Evolutionary conservation across 1,140 invertebrate genomes (phyloP).

Genomic region (Bursaphelenchus mucronatus): DNA sequence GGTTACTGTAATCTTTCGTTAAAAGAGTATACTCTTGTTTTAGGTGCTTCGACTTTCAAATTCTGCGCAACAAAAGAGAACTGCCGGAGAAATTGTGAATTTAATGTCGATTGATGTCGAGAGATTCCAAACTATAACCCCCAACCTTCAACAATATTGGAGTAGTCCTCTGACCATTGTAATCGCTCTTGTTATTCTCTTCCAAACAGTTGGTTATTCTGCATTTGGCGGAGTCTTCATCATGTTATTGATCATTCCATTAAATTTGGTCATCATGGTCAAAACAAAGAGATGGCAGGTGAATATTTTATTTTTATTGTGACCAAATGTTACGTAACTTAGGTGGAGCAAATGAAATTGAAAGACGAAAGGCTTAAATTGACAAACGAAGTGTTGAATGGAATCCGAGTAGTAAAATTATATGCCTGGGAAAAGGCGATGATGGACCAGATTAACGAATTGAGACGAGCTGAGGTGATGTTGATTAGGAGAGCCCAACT

Average conservation of each 20-base stretch:
- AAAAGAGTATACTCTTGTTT: constrained; percentile 1
- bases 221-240: constrained; percentile 61
- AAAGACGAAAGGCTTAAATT: constrained; percentile 60
- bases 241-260: constrained; percentile 57
- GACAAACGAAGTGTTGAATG: constrained; percentile 64
- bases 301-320: background rate
- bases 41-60: constrained; percentile 62
- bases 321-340: constrained; percentile 10
- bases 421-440: constrained; percentile 59
- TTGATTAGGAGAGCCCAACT: constrained; percentile 22
- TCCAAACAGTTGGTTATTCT: constrained; percentile 58
- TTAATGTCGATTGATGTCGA: constrained; percentile 67
- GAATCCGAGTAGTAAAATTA: constrained; percentile 59
- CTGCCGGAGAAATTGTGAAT: constrained; percentile 64
- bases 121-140: constrained; percentile 63
- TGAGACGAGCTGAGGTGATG: constrained; percentile 47
- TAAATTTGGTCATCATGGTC: constrained; percentile 63
- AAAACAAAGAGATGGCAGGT: constrained; percentile 63
- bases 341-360: constrained; percentile 56
- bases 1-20: constrained; percentile 22
- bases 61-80: constrained; percentile 62
- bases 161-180: constrained; percentile 50
- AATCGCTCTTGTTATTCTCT: constrained; percentile 60
- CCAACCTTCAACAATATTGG: constrained; percentile 48
- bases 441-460: constrained; percentile 40